Conservation (phyloP, 2,888 invertebrate species). For the Temnothorax rugatulus region DNA sequence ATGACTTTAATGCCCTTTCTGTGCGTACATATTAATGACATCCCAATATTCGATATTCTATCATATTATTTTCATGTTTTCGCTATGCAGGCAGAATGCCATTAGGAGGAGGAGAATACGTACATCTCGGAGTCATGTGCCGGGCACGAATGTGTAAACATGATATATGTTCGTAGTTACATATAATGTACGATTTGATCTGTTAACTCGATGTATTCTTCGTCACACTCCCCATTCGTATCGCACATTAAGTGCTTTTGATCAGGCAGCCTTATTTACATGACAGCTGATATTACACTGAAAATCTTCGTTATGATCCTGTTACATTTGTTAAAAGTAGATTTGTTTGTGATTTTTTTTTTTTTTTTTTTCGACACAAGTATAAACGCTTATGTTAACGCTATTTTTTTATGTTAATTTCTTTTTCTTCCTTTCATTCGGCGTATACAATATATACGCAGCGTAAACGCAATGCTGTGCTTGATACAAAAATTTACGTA, state of each 20-base stretch:
- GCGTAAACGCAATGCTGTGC: not conserved
- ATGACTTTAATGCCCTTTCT: constrained; percentile 1
- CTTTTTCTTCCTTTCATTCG: constrained; percentile 26
- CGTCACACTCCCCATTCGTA: constrained; percentile 49
- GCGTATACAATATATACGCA: not conserved
- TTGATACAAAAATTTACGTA: not conserved
- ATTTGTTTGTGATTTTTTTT: constrained; percentile 33
- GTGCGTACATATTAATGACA: not conserved
- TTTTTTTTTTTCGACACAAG: constrained; percentile 22
- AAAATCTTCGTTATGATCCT: constrained; percentile 45
- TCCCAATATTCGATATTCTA: not conserved
- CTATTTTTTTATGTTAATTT: constrained; percentile 33
- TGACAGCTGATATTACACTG: constrained; percentile 11
- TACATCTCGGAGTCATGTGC: constrained; percentile 48
- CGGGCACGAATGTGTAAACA: constrained; percentile 60
- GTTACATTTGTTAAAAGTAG: constrained; percentile 32
- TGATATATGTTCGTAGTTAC: constrained; percentile 65
- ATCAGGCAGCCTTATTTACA: constrained; percentile 12
- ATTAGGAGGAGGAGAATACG: constrained; percentile 32
- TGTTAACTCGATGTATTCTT: constrained; percentile 58
- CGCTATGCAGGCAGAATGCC: constrained; percentile 38
- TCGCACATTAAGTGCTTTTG: constrained; percentile 52
- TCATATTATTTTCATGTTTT: constrained; percentile 32
- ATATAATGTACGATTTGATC: constrained; percentile 65
- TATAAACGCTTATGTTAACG: constrained; percentile 39